Base-by-base conservation (phyloP, 2,113 vertebrate species). In the Dasyprocta punctata region DNA sequence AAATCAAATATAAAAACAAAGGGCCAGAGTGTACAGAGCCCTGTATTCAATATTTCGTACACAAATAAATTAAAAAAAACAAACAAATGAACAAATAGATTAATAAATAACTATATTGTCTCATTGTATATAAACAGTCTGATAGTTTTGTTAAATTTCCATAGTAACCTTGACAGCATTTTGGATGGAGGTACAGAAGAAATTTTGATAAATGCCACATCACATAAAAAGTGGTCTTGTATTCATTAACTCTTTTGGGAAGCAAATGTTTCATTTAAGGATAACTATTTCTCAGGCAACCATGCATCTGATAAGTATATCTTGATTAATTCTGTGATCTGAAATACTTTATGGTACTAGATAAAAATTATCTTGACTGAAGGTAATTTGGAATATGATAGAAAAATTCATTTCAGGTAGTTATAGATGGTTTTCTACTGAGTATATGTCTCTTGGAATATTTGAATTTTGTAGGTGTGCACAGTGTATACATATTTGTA, bases 81-180 rank as follows among this genome's bases (percentile, higher is more conserved):
- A 69, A n/a, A n/a, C 17, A 69, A 11, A 47, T 47, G 47, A 26
- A 47, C 36, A 69, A 69, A n/a, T 69, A 36, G 36, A 65, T 65
- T 65, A 28, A 28, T 61, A 61, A 61, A 61, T 61, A 61, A 28
- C 60, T 28, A 61, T 61, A 61, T 61, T 26, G 0, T 30, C 36
- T 96, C 47, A 63, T 20, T n/a, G 7, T 78, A 67, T 80, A 85
- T 95, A 63, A 97, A n/a, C 8, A 95, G 52, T 60, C 47, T 86
- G 85, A 71, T 88, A 94, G 67, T 47, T 85, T 16, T 49, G 7
- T 33, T 81, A 63, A 28, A 33, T 94, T 97, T 95, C 2, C 2
- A 63, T 85, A 49, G 60, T 81, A 52, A 93, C 75, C 38, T 89
- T 86, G 10, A 71, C 60, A 95, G 5, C 14, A 86, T 97, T 97